Conservation (phyloP, 2,113 vertebrate genomes). For the Baryphthengus martii region DNA sequence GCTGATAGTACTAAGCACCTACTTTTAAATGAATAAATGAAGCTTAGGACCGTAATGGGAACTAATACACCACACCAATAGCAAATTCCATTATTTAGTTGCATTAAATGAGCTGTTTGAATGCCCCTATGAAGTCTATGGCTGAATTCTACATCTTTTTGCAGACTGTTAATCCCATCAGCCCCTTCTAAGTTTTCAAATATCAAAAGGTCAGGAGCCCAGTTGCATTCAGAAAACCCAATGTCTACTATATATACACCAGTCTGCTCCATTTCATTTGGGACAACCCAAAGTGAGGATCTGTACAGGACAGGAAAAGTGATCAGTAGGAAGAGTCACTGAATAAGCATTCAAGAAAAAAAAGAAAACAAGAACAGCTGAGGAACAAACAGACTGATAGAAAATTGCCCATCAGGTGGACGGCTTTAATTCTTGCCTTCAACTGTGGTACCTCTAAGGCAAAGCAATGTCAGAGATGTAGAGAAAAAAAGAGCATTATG, state of each 20-base stretch:
- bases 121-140: neutral
- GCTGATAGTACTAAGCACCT: neutral
- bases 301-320: neutral
- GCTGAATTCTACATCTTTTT: neutral
- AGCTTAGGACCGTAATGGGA: neutral
- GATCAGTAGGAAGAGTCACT: neutral
- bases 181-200: neutral
- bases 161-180: neutral
- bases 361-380: neutral
- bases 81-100: neutral
- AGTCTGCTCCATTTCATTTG: neutral
- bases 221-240: neutral
- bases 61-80: neutral
- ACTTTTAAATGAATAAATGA: neutral
- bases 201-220: neutral
- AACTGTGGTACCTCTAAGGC: neutral
- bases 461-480: neutral
- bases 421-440: neutral
- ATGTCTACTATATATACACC: neutral
- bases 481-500: neutral
- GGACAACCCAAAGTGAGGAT: neutral
- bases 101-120: neutral
- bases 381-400: neutral
- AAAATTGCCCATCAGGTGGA: neutral
- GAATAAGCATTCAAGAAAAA: neutral